phyloP scores from a whole-genome alignment of 2,113 vertebrate species.

The Sinocyclocheilus grahami region DNA sequence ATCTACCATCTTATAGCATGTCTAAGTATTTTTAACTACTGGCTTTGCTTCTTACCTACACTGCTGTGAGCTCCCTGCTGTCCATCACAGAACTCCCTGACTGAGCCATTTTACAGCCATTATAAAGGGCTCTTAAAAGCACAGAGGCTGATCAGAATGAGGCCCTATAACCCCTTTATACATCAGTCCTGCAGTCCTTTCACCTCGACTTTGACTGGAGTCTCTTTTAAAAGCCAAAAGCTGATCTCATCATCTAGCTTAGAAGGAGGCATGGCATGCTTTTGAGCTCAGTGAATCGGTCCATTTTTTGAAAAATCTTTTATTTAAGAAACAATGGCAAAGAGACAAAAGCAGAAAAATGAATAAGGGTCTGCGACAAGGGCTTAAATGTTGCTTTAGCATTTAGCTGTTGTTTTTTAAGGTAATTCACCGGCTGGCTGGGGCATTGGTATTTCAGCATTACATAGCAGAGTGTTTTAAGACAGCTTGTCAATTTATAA shows the following conservation, averaged over 20 bases:
- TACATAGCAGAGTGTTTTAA: not conserved
- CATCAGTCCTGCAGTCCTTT: not conserved
- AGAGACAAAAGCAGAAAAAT: not conserved
- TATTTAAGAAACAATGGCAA: not conserved
- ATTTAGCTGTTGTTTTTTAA: not conserved
- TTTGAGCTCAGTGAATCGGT: not conserved
- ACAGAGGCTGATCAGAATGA: conserved; percentile 5
- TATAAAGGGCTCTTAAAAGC: conserved; percentile 4
- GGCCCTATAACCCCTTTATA: not conserved
- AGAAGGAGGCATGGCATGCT: not conserved
- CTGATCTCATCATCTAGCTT: not conserved
- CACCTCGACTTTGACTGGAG: not conserved
- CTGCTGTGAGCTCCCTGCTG: not conserved
- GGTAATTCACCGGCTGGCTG: not conserved
- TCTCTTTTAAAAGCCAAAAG: not conserved
- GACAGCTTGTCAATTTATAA: not conserved
- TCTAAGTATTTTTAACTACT: not conserved
- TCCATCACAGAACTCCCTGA: not conserved
- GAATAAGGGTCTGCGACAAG: not conserved
- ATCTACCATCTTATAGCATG: not conserved
- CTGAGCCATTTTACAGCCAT: conserved; percentile 22
- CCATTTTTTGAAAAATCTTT: not conserved
- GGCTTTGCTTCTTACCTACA: not conserved
- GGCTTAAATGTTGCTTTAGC: not conserved
- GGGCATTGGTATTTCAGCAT: not conserved